These are phyloP conservation scores for Kradibia gibbosae DNA, from an alignment of 1,140 invertebrate genomes.

Conservation along the genomic window DNA sequence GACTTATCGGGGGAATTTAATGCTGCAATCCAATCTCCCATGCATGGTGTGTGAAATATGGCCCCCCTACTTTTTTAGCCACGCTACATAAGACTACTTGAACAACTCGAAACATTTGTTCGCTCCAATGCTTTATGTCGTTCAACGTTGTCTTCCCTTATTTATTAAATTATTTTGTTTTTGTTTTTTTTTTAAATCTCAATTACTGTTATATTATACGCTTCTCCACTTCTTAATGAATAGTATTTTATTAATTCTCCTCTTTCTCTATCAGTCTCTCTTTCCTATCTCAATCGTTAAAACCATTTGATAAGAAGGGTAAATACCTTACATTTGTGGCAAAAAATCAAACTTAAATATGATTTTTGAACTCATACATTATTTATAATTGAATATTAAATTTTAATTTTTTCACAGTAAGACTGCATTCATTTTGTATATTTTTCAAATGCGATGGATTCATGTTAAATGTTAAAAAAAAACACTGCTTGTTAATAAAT, in stretches of 20 bases:
- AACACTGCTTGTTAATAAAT: too few relatives aligned
- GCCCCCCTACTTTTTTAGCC: constrained; percentile 47
- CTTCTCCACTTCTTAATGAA: constrained; percentile 35
- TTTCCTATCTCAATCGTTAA: too few relatives aligned
- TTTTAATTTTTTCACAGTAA: too few relatives aligned
- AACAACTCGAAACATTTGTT: constrained; percentile 40
- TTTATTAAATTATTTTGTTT: constrained; percentile 25
- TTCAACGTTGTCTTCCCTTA: constrained; percentile 38
- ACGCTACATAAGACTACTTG: constrained; percentile 50
- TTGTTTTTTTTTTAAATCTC: constrained; percentile 10
- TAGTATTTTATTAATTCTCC: constrained; percentile 3
- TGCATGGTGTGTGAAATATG: constrained; percentile 63
- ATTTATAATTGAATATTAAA: too few relatives aligned
- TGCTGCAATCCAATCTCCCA: constrained; percentile 57
- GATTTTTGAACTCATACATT: too few relatives aligned
- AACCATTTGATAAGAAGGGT: too few relatives aligned
- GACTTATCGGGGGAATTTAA: constrained; percentile 44
- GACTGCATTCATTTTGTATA: too few relatives aligned
- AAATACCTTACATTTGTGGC: too few relatives aligned
- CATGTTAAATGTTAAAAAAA: too few relatives aligned
- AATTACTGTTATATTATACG: constrained; percentile 21
- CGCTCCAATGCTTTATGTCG: constrained; percentile 49
- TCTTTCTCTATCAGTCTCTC: constrained; percentile 19
- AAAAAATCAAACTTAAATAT: too few relatives aligned
- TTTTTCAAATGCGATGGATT: too few relatives aligned